Conservation (phyloP, 2,797 vertebrate species). For the Glyptemys insculpta region DNA sequence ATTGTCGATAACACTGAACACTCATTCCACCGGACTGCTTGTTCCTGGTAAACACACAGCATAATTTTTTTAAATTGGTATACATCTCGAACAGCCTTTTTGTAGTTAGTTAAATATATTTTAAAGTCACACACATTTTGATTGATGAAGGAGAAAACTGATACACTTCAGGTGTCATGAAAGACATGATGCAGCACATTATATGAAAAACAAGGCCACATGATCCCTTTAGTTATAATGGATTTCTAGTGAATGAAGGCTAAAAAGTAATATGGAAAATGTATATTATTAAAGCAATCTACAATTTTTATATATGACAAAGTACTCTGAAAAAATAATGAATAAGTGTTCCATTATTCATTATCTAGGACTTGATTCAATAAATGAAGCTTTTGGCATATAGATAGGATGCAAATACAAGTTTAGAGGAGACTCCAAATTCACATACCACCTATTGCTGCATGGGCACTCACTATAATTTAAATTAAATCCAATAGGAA, state of each 20-base stretch:
- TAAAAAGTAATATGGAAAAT: background rate
- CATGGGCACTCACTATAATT: background rate
- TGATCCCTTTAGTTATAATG: background rate
- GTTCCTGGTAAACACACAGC: background rate
- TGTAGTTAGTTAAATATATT: background rate
- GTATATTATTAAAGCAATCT: background rate
- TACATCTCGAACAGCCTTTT: background rate
- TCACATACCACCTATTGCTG: background rate
- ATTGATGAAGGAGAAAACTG: background rate
- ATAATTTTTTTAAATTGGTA: background rate
- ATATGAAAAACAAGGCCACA: background rate
- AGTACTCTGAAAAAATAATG: background rate
- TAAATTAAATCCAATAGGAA: background rate
- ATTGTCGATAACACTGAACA: background rate
- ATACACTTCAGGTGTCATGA: background rate
- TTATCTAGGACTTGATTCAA: constrained; percentile 19
- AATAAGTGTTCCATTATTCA: constrained; percentile 26
- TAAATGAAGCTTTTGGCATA: background rate
- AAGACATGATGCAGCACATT: background rate
- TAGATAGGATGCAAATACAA: background rate
- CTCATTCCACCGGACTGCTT: background rate
- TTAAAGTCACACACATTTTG: background rate
- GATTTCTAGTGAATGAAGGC: constrained; percentile 39
- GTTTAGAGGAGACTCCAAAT: constrained; percentile 12
- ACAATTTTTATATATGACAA: background rate